Evolutionary conservation across 1,140 invertebrate genomes (phyloP).

Genomic region (Carcinoscorpius rotundicauda): DNA sequence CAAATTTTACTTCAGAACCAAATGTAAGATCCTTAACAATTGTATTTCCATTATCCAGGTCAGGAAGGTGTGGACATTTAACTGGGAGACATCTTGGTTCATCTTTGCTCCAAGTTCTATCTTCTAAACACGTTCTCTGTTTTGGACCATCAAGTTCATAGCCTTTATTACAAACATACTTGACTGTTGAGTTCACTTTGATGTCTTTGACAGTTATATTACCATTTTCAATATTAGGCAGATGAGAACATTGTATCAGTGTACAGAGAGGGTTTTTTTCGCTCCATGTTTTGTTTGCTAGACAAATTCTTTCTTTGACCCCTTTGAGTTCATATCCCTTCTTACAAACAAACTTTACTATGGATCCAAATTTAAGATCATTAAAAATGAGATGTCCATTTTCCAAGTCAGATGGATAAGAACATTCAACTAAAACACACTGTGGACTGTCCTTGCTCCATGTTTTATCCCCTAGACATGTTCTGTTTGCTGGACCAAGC

Average conservation of each 20-base stretch:
- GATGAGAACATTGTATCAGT: slow-evolving; percentile 17
- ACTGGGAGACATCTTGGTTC: slow-evolving; percentile 25
- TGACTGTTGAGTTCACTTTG: slow-evolving; percentile 10
- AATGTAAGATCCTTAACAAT: slow-evolving; percentile 6
- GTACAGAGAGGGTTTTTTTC: slow-evolving; percentile 42
- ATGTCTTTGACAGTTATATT: slow-evolving; percentile 7
- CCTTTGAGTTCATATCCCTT: slow-evolving; percentile 69
- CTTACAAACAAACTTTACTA: slow-evolving; percentile 58
- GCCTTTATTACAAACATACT: slow-evolving; percentile 16
- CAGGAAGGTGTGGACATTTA: slow-evolving; percentile 24
- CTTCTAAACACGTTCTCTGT: slow-evolving; percentile 25
- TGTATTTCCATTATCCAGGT: slow-evolving; percentile 9
- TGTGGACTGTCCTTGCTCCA: slow-evolving; percentile 65
- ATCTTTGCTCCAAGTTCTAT: slow-evolving; percentile 30
- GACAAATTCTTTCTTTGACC: slow-evolving; percentile 45
- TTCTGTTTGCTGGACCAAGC: slow-evolving; percentile 60
- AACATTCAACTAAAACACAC: slow-evolving; percentile 46
- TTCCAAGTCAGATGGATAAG: slow-evolving; percentile 19
- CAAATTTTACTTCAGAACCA: slow-evolving; percentile 22
- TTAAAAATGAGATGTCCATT: slow-evolving; percentile 20
- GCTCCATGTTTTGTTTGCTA: slow-evolving; percentile 64
- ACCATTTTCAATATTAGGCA: slow-evolving; percentile 1
- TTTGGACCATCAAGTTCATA: slow-evolving; percentile 14
- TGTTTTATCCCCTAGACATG: slow-evolving; percentile 58
- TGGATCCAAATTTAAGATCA: slow-evolving; percentile 41